Evolutionary conservation across 2,797 vertebrate genomes (phyloP), one percentile per base, ranked within the genome.

Genomic region (Hydrolagus colliei): DNA sequence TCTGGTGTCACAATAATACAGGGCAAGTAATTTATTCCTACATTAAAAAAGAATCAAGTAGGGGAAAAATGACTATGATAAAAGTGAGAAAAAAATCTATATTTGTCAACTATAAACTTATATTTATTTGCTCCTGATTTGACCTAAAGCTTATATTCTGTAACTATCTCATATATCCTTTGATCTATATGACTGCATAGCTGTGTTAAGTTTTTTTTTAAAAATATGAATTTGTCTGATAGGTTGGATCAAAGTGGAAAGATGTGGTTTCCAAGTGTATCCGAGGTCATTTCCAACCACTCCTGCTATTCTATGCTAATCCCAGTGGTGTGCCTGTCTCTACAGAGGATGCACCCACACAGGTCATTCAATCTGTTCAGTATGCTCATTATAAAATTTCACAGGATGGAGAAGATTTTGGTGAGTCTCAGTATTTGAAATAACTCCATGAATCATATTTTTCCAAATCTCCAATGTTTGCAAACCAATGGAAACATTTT

Each of bases 171-270:
- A 22, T 75, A 10, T 18, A 63, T 86, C 10, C 16, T 35, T 27
- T 63, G 27, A 86, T 63, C 16, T 59, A 35, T 35, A 18, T 16
- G 52, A 2, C 20, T 41, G 18, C 1, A 22, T 27, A 16, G 5
- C 6, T 32, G 9, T 32, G 9, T 62, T 76, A 13, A 59, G 77
- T 67, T 86, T 41, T 61, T 79, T 59, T 1, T 18, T 18, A 35
- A 68, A 41, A 32, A 59, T 78, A 3, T 59, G 61, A n/a, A 9
- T 62, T 11, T 41, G 20, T 80, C 72, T 63, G 87, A 62, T 73
- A 99, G 97, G 94, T 99, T 0, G 97, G 98, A 86, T 91, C 95
- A 14, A 94, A 94, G 88, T 99, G 98, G 98, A 99, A 98, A 91
- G 98, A 99, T 20, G 98, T 99, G 74, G 95, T 97, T 87, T 94